Conservation (phyloP, 1,140 invertebrate genomes). For the Drosophila quadrilineata region DNA sequence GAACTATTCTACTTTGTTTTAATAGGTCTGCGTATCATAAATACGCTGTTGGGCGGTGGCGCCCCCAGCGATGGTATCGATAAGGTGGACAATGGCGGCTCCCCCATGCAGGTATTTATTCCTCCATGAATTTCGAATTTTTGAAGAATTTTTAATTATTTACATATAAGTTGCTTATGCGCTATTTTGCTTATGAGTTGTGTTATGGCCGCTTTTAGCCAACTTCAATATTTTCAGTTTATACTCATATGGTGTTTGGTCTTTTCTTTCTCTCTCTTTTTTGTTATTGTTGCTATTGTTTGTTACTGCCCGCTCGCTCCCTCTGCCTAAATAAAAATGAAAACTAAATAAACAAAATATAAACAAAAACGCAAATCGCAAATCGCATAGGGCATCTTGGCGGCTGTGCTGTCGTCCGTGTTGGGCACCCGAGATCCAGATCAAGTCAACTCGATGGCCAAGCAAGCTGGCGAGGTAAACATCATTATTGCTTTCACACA, state of each 20-base stretch:
- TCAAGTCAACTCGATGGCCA: constrained; percentile 94
- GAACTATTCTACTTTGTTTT: neutral
- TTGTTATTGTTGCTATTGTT: constrained; percentile 34
- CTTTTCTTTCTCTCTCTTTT: constrained; percentile 14
- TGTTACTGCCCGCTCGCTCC: constrained; percentile 56
- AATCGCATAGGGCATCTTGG: constrained; percentile 89
- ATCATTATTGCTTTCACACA: constrained; percentile 57
- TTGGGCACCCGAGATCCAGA: constrained; percentile 93
- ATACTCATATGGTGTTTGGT: constrained; percentile 56
- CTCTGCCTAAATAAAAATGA: constrained; percentile 55
- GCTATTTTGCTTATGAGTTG: constrained; percentile 36
- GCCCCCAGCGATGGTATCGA: constrained; percentile 90
- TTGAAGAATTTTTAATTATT: constrained; percentile 25
- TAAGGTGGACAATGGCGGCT: constrained; percentile 91
- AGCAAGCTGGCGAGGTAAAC: constrained; percentile 95
- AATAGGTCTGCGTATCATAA: constrained; percentile 90
- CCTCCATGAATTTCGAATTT: constrained; percentile 25
- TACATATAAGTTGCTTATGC: constrained; percentile 30
- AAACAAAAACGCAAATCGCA: too few relatives aligned
- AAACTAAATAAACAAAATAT: too few relatives aligned
- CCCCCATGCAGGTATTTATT: constrained; percentile 90
- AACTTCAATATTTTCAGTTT: constrained; percentile 28
- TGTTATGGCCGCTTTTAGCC: constrained; percentile 20
- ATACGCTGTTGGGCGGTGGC: constrained; percentile 90
- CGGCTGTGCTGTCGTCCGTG: constrained; percentile 92